Base-by-base conservation (phyloP, 2,888 invertebrate genomes). In the Noctuana brunneofusca region DNA sequence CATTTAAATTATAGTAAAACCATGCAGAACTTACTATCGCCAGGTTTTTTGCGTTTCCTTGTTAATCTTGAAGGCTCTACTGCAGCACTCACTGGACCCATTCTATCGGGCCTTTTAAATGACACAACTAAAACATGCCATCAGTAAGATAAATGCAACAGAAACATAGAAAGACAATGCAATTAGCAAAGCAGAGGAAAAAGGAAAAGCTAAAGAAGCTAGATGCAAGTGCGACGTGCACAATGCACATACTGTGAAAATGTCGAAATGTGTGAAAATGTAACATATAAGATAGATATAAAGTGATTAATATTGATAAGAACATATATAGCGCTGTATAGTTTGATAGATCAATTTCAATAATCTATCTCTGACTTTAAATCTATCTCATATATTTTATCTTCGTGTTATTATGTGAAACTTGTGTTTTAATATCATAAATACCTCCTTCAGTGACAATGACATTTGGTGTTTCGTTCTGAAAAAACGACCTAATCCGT, bases 21-120 rank as follows among this genome's bases (percentile, higher is more conserved):
- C 52, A 53, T 69, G 68, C 78, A 65, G 52, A 80, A 91, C 88
- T 89, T 71, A 89, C 90, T 91, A 35, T 89, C 93, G 59, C 95
- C 95, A 9, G 96, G 95, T 78, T 95, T 96, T 87, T 96, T 96
- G 79, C 96, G 91, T 87, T 96, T 96, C 80, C 96, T 93, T 27
- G 94, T 86, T n/a, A 74, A 74, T 71, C 74, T 86, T 54, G 78
- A 78, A 22, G 76, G 75, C 32, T 79, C 83, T 49, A 82, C 71
- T 71, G 76, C 82, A 66, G 74, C 75, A 68, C 78, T 82, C 62
- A 80, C 71, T n/a, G 80, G 70, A 14, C 75, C 78, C 63, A 85
- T 82, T 76, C 80, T 87, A 75, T 93, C 92, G 73, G 93, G 93
- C 85, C 95, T 95, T 94, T 96, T 96, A 94, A 96, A 97, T 76